phyloP scores from a whole-genome alignment of 1,140 invertebrate species.

The Physella acuta region DNA sequence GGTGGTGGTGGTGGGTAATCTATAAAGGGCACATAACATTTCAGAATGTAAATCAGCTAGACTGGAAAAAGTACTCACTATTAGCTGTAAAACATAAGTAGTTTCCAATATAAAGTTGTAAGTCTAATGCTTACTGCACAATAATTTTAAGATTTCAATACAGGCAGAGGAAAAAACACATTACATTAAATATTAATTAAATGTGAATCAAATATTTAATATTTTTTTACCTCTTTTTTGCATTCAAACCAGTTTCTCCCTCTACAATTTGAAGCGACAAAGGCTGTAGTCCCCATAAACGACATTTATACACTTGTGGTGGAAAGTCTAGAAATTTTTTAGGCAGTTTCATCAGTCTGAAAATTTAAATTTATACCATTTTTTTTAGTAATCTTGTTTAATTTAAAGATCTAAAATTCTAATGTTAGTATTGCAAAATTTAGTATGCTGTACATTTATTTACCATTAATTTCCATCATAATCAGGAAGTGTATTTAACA shows the following conservation, averaged over 20 bases:
- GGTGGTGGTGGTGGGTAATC: background rate
- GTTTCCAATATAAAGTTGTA: background rate
- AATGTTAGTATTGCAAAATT: too few relatives aligned
- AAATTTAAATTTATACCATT: too few relatives aligned
- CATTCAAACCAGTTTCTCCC: background rate
- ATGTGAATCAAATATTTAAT: too few relatives aligned
- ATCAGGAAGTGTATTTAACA: too few relatives aligned
- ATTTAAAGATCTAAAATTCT: too few relatives aligned
- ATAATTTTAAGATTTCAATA: background rate
- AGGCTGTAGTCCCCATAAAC: conserved; percentile 1
- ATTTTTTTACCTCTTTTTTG: background rate
- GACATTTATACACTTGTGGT: background rate
- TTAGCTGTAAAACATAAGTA: background rate
- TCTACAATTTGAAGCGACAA: background rate
- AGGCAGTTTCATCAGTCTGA: conserved; percentile 9
- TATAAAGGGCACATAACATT: background rate
- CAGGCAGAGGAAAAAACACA: background rate
- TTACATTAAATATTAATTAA: background rate
- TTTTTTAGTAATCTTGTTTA: too few relatives aligned
- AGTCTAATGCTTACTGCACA: background rate
- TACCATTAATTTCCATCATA: too few relatives aligned
- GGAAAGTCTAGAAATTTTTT: background rate
- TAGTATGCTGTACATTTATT: too few relatives aligned
- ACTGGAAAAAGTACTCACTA: background rate
- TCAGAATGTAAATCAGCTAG: background rate